Conservation (phyloP, 2,797 vertebrate species). For the Okamejei kenojei region DNA sequence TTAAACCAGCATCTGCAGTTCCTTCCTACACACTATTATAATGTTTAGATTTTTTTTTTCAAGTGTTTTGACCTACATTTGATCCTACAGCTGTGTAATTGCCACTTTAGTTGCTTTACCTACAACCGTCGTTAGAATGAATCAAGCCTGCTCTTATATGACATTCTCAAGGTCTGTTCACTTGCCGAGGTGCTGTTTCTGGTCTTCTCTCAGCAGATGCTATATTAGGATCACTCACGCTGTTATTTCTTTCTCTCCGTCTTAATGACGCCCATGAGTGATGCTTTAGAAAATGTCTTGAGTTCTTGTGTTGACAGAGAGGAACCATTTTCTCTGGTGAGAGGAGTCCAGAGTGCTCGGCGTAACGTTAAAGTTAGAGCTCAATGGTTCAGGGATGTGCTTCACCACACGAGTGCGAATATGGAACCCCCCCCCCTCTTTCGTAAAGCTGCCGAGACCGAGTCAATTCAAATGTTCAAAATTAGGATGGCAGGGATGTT, state of each 20-base stretch:
- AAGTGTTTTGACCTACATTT: neutral
- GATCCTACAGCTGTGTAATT: neutral
- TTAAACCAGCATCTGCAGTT: no score
- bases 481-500: no score
- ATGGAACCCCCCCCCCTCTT: no score
- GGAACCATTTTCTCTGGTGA: neutral
- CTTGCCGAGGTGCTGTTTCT: no score
- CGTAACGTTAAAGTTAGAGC: neutral
- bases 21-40: neutral
- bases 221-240: neutral
- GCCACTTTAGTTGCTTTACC: neutral
- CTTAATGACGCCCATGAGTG: neutral
- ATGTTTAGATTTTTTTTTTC: neutral
- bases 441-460: no score
- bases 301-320: neutral
- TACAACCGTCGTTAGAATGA: neutral
- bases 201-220: neutral
- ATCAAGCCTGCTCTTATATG: neutral
- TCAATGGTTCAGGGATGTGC: neutral
- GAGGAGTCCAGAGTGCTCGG: neutral
- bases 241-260: neutral
- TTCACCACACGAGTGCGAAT: no score
- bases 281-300: neutral
- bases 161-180: neutral
- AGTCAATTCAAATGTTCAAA: no score